Conservation (phyloP, 2,113 vertebrate genomes). For the Pangasianodon hypophthalmus region DNA sequence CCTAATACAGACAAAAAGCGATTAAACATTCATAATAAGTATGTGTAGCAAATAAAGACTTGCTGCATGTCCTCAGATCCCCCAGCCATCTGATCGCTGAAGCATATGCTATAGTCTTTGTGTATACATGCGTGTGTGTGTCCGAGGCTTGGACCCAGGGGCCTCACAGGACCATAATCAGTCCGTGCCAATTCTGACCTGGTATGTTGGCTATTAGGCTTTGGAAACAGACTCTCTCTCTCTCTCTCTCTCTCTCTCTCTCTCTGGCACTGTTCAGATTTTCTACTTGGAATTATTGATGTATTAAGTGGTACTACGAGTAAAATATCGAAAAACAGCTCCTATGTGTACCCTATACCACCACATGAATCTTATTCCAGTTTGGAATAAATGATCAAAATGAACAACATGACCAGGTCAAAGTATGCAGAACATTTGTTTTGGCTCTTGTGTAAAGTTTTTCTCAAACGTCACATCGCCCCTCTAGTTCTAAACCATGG, state of each 20-base stretch:
- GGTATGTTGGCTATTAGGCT: background rate
- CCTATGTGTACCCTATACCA: background rate
- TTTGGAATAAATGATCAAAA: background rate
- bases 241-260: background rate
- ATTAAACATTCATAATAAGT: background rate
- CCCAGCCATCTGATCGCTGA: background rate
- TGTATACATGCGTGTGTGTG: background rate
- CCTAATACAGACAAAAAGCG: background rate
- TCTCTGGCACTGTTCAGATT: background rate
- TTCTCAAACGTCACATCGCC: background rate
- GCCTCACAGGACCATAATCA: constrained; percentile 19
- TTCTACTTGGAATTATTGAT: background rate
- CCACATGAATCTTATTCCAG: background rate
- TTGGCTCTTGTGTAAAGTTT: background rate
- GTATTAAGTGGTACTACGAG: background rate
- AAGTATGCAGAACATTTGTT: background rate
- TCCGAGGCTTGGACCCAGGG: background rate
- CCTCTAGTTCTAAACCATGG: background rate
- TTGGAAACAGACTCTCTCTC: background rate
- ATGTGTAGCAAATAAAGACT: background rate
- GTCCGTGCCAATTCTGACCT: background rate
- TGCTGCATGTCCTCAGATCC: background rate
- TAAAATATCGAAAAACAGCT: background rate
- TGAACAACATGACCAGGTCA: background rate
- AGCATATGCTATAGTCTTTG: background rate